These are phyloP conservation scores for Diuraphis noxia DNA, from an alignment of 1,140 invertebrate species.

Conservation along the genomic window DNA sequence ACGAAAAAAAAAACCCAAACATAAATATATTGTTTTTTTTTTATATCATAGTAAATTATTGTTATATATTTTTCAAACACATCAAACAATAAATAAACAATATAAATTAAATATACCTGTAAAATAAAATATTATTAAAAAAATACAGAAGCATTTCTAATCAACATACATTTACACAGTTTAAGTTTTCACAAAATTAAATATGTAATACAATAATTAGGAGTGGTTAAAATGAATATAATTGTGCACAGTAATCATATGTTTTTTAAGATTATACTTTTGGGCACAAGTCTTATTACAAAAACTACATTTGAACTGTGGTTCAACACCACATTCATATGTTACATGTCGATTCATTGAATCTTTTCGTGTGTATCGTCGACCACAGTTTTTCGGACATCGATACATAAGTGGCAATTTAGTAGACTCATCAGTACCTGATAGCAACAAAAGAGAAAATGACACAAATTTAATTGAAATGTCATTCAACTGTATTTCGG, in stretches of 20 bases:
- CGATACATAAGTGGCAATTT: neutral
- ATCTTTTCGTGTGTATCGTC: constrained; percentile 59
- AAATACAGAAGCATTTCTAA: neutral
- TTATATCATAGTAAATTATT: neutral
- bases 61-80: neutral
- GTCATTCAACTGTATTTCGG: neutral
- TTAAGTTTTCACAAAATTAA: neutral
- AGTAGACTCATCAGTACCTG: neutral
- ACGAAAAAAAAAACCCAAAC: too few species aligned
- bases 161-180: neutral
- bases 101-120: neutral
- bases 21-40: neutral
- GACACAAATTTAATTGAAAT: neutral
- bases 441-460: neutral
- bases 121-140: neutral
- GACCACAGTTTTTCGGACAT: constrained; percentile 50
- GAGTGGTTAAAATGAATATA: neutral
- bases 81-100: constrained; percentile 19
- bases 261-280: constrained; percentile 57
- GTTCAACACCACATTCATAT: constrained; percentile 66
- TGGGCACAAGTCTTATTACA: constrained; percentile 64
- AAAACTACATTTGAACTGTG: constrained; percentile 64
- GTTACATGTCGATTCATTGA: constrained; percentile 55
- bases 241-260: constrained; percentile 62
- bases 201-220: neutral